These are phyloP conservation scores for Heliothis peltigera DNA, from an alignment of 2,888 invertebrate species.

Conservation along the genomic window DNA sequence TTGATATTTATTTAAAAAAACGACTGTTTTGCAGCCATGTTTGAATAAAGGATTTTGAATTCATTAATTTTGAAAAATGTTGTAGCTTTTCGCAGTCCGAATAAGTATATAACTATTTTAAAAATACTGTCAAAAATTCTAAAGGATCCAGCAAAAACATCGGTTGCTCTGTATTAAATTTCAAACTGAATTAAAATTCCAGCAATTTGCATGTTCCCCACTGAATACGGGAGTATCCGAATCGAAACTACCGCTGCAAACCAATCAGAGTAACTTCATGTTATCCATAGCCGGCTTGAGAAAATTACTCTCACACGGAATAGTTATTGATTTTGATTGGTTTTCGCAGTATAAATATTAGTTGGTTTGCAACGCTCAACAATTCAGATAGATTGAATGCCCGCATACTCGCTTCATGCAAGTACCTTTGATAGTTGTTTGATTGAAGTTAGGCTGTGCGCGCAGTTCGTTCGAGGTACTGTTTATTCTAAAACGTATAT, in stretches of 20 bases:
- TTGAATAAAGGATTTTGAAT: too few relatives aligned
- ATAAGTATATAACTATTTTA: background rate
- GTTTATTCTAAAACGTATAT: background rate
- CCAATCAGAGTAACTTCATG: constrained; percentile 59
- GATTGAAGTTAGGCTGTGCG: constrained; percentile 32
- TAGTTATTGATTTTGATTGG: constrained; percentile 71
- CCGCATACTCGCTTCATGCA: constrained; percentile 60
- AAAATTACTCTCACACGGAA: constrained; percentile 60
- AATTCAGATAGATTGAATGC: constrained; percentile 56
- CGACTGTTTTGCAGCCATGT: too few relatives aligned
- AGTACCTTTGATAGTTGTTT: constrained; percentile 51
- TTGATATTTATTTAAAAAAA: too few relatives aligned
- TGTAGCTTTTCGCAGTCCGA: too few relatives aligned
- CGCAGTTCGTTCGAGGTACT: constrained; percentile 16
- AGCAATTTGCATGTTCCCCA: constrained; percentile 18
- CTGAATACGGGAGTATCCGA: constrained; percentile 17
- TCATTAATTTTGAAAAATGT: too few relatives aligned
- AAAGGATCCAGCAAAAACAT: background rate
- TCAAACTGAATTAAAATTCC: constrained; percentile 23
- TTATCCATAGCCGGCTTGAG: constrained; percentile 56
- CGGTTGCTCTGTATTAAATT: background rate
- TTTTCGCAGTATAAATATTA: constrained; percentile 69
- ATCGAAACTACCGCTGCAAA: constrained; percentile 51
- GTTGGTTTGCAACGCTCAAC: constrained; percentile 53
- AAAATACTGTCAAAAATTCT: background rate